Evolutionary conservation across 35 echinoderm and acorn worm genomes (phyloP), one percentile per base, ranked within the genome.

Genomic region (Ophioderma brevispina): DNA sequence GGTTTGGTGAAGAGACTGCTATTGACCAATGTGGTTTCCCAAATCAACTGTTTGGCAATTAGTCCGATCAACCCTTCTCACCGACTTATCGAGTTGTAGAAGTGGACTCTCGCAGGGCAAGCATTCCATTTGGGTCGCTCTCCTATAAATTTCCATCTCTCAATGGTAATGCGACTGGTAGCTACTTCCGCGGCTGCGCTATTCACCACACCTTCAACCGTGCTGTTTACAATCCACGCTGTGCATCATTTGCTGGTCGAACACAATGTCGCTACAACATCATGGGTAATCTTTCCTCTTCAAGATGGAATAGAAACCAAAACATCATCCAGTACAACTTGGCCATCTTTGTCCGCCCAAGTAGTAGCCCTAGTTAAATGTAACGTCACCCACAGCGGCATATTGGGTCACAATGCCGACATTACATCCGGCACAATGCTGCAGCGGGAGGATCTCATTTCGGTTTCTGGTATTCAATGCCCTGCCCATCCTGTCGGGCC

Each of bases 311-410:
- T 93, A 25, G 96, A 98, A 32, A 90, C 94, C 38, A 77, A 78
- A 98, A 93, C 91, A 98, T 89, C 76, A 87, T 98, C 78, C 96
- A 98, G 89, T 98, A 98, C 76, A 98, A 98, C 78, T 84, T 98
- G 18, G 96, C 86, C 13, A 88, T 98, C 38, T 98, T 95, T 81
- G 96, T 98, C 0, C 88, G 94, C 77, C 46, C 90, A 17, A 95
- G 93, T 37, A 92, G 93, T 59, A 98, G 96, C 81, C n/a, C 84
- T 98, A 35, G 80, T 98, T 28, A 98, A 98, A 33, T 93, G 95
- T 14, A 93, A 98, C 55, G 77, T 98, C 37, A 98, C 96, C 3
- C 96, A n/a, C 96, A 19, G 96, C 96, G 18, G 82, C 96, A 32
- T 98, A 76, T 85, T 98, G 96, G 96, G 80, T 98, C 17, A 98